Conservation (phyloP, 2,888 invertebrate species). For the Cerastis leucographa region DNA sequence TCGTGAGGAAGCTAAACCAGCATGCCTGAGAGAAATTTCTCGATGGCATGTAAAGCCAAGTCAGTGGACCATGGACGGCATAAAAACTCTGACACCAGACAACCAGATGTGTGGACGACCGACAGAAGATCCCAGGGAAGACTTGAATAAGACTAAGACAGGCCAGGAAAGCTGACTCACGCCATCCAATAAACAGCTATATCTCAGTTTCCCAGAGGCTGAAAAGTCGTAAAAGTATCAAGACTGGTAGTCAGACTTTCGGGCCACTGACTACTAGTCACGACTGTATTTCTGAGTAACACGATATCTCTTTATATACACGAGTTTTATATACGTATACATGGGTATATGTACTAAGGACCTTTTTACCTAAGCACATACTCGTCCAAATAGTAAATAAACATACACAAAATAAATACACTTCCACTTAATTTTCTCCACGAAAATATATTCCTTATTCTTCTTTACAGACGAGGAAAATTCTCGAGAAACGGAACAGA, state of each 20-base stretch:
- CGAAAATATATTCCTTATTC: constrained; percentile 17
- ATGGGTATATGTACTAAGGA: background rate
- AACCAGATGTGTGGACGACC: too few species aligned
- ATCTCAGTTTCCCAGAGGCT: too few species aligned
- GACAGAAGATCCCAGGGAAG: background rate
- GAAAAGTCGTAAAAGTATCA: too few species aligned
- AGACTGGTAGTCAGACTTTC: too few species aligned
- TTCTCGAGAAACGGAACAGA: constrained; percentile 4
- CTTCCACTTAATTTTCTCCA: constrained; percentile 26
- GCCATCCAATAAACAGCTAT: too few species aligned
- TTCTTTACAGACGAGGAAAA: constrained; percentile 24
- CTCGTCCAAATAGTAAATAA: constrained; percentile 11
- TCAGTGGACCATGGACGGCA: too few species aligned
- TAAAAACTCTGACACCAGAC: too few species aligned
- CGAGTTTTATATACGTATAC: background rate
- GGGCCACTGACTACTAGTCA: too few species aligned
- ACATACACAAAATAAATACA: constrained; percentile 23
- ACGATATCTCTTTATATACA: background rate
- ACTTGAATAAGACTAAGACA: background rate
- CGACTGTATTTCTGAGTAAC: background rate
- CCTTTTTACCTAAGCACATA: background rate
- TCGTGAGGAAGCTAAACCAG: too few species aligned
- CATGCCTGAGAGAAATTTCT: too few species aligned
- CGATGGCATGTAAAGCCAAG: too few species aligned
- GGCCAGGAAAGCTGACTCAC: background rate